Conservation (phyloP, 2,113 vertebrate genomes). For the Otolemur garnettii region DNA sequence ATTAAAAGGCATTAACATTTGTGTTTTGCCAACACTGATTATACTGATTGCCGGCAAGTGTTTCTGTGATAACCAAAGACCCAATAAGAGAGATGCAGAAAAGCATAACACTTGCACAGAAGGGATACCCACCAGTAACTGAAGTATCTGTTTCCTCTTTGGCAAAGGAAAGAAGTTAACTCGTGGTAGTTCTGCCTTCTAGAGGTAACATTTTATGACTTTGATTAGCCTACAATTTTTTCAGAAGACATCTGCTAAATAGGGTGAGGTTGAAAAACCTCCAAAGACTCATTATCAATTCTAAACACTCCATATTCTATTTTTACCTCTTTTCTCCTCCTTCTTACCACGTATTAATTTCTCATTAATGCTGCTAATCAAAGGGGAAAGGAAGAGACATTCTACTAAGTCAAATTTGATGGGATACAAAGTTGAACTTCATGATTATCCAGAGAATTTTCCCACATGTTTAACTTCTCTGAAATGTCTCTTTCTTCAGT, state of each 20-base stretch:
- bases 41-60: slow-evolving; percentile 35
- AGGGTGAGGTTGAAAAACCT: neutral
- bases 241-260: neutral
- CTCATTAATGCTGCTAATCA: neutral
- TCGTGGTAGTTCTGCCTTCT: neutral
- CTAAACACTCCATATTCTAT: neutral
- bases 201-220: slow-evolving; percentile 29
- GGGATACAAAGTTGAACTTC: neutral
- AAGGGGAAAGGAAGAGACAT: slow-evolving; percentile 44
- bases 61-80: slow-evolving; percentile 43
- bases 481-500: slow-evolving; percentile 8
- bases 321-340: neutral
- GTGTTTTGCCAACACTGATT: slow-evolving; percentile 72
- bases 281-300: slow-evolving; percentile 10
- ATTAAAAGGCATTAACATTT: slow-evolving; percentile 74
- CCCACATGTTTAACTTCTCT: neutral
- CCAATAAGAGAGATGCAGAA: slow-evolving; percentile 40
- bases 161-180: slow-evolving; percentile 11
- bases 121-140: neutral
- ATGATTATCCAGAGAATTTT: neutral
- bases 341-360: neutral
- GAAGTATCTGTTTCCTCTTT: neutral
- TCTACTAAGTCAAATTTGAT: neutral
- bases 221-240: neutral
- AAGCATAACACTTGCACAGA: neutral